Evolutionary conservation across 1,140 invertebrate species (phyloP).

Genomic region (Reticulitermes speratus): DNA sequence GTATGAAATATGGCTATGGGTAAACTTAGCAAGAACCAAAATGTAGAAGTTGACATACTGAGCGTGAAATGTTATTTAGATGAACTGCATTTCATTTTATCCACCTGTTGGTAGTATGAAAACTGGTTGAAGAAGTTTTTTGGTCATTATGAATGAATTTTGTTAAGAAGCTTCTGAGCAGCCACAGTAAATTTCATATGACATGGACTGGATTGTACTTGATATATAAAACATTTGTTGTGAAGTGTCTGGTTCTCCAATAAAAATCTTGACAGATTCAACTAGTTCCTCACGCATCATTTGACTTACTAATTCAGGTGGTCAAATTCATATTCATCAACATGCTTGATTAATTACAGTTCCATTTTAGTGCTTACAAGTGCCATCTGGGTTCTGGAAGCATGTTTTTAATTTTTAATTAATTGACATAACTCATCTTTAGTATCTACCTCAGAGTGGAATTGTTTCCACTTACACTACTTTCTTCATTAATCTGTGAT

Average conservation of each 20-base stretch:
- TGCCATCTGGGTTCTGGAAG: not conserved
- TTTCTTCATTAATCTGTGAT: constrained; percentile 17
- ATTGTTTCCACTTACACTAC: constrained; percentile 15
- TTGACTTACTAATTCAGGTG: not conserved
- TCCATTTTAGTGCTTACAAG: not conserved
- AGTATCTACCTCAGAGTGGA: constrained; percentile 14
- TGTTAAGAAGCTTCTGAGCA: not conserved
- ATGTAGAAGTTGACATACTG: not conserved
- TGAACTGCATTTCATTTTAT: not conserved
- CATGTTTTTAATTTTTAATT: not conserved
- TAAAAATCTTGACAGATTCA: not conserved
- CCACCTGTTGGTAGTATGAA: not conserved
- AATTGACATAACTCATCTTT: constrained; percentile 16
- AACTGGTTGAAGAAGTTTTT: not conserved
- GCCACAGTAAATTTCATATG: no score
- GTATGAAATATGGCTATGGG: constrained; percentile 15
- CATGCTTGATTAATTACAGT: not conserved
- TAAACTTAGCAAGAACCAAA: not conserved
- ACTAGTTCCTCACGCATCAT: not conserved
- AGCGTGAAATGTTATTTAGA: not conserved
- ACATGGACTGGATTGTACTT: not conserved
- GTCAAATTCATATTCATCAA: not conserved
- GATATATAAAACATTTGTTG: not conserved
- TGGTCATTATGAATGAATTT: not conserved
- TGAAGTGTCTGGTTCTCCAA: not conserved